Conservation (phyloP, 2,797 vertebrate species). For the Silurus lanzhouensis region DNA sequence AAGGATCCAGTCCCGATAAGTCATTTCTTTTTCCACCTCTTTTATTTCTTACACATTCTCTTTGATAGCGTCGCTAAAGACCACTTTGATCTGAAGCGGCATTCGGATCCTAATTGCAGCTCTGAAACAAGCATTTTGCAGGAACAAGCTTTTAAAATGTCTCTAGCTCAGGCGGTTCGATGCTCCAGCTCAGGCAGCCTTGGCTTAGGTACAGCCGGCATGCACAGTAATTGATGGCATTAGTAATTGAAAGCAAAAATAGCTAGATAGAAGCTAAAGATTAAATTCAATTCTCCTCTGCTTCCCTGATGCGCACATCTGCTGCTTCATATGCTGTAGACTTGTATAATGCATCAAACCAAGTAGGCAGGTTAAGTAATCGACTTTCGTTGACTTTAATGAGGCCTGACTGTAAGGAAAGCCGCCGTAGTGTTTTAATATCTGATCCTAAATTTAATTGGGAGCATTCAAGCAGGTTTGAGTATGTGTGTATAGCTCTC, state of each 20-base stretch:
- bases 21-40: not conserved
- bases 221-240: conserved; percentile 10
- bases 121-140: not conserved
- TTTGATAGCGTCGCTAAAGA: not conserved
- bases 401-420: conserved; percentile 5
- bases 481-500: not conserved
- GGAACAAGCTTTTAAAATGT: not conserved
- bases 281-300: not conserved
- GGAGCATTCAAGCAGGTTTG: not conserved
- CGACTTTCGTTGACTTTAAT: conserved; percentile 14
- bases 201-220: not conserved
- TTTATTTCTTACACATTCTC: not conserved
- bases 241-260: conserved; percentile 12
- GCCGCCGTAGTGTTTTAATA: not conserved
- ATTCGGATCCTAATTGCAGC: not conserved
- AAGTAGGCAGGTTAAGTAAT: conserved; percentile 19
- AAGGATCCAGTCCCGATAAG: not conserved
- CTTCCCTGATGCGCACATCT: conserved; percentile 17
- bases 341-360: not conserved
- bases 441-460: not conserved
- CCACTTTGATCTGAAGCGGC: not conserved
- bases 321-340: not conserved
- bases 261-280: not conserved
- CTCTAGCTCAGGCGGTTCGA: not conserved
- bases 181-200: too few species aligned